phyloP scores from a whole-genome alignment of 2,113 vertebrate species.

The Mesocricetus auratus region DNA sequence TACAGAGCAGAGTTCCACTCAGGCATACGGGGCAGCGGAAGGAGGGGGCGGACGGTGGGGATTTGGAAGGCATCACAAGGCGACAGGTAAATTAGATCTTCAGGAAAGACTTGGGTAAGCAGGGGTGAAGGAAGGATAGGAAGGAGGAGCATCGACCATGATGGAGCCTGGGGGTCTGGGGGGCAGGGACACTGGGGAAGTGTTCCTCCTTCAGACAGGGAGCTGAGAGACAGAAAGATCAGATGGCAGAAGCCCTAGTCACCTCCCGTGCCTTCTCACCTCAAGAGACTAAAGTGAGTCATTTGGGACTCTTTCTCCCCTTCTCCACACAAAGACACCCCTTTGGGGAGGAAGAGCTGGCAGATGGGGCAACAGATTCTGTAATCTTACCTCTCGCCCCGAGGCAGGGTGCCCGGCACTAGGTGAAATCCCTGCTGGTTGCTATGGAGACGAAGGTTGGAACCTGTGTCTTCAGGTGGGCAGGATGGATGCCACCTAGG shows the following conservation, averaged over 20 bases:
- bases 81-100: neutral
- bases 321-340: constrained; percentile 42
- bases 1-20: neutral
- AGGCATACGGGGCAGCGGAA: neutral
- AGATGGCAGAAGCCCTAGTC: neutral
- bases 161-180: neutral
- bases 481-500: neutral
- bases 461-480: neutral
- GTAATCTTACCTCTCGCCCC: constrained; percentile 35
- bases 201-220: neutral
- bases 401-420: neutral
- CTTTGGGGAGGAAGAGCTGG: neutral
- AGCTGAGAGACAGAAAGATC: neutral
- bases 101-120: neutral
- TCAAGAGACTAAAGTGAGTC: neutral
- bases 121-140: neutral
- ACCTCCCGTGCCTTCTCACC: neutral
- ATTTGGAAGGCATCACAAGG: neutral
- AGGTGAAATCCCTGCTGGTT: neutral
- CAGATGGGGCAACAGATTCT: constrained; percentile 49
- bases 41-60: too few species aligned
- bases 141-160: fast-evolving
- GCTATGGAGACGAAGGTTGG: neutral
- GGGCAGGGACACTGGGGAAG: neutral
- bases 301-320: neutral